Evolutionary conservation across 2,797 vertebrate genomes (phyloP).

Genomic region (Nothura maculosa): DNA sequence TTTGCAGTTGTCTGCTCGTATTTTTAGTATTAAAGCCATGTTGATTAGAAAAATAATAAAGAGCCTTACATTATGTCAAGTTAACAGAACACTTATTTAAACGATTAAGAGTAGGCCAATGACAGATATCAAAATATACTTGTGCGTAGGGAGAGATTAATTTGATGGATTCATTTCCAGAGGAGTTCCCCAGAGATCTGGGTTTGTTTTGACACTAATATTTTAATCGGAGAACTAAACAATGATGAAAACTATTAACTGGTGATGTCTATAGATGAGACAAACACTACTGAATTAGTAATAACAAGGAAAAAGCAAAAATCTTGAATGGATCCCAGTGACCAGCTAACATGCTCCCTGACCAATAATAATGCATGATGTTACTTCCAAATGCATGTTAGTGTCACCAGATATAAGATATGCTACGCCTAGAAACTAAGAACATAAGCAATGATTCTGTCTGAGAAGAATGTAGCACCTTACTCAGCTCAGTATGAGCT

Average conservation of each 20-base stretch:
- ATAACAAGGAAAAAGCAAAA: background rate
- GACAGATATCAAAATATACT: background rate
- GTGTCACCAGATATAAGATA: background rate
- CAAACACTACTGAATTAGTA: background rate
- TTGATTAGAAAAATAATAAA: background rate
- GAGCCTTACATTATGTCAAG: background rate
- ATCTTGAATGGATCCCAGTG: background rate
- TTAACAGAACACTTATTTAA: background rate
- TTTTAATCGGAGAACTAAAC: background rate
- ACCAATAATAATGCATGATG: background rate
- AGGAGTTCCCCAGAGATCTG: background rate
- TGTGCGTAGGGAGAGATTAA: background rate
- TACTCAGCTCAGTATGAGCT: background rate
- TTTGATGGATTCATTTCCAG: slow-evolving; percentile 34
- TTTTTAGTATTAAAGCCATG: background rate
- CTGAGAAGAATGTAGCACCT: background rate
- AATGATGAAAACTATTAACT: slow-evolving; percentile 4
- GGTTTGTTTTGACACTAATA: slow-evolving; percentile 5
- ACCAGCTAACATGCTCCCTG: background rate
- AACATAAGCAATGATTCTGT: background rate
- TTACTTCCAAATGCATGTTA: background rate
- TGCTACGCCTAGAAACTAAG: background rate
- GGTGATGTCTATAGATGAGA: background rate
- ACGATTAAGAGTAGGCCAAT: slow-evolving; percentile 28
- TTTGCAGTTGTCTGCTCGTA: background rate